Conservation (phyloP, 2,113 vertebrate species). For the Embiotoca jacksoni region DNA sequence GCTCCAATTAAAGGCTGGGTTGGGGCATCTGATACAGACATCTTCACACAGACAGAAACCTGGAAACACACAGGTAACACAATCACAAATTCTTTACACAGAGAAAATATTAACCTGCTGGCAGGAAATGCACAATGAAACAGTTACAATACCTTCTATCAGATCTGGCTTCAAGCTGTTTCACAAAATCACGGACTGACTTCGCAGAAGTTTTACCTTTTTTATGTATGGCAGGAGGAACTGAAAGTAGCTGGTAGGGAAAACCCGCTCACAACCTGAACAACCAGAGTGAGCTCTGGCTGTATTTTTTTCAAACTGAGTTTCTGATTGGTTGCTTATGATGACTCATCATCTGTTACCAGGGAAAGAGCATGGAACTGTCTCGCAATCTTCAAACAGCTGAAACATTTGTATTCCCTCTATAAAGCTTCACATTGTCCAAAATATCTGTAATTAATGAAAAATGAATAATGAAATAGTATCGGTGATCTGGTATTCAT, state of each 20-base stretch:
- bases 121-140: not conserved
- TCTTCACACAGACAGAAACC: conserved; percentile 33
- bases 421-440: too few relatives aligned
- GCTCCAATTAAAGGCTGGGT: conserved; percentile 42
- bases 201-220: not conserved
- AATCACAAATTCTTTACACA: not conserved
- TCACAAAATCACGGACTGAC: not conserved
- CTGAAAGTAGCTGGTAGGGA: conserved; percentile 26
- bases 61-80: conserved; percentile 29
- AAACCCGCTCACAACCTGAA: not conserved
- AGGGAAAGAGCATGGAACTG: not conserved
- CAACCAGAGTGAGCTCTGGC: not conserved
- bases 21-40: conserved; percentile 46
- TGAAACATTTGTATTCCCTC: too few relatives aligned
- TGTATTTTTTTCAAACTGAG: not conserved
- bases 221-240: conserved; percentile 29
- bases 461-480: too few relatives aligned
- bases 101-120: not conserved
- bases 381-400: not conserved
- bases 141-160: conserved; percentile 39
- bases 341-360: conserved; percentile 55
- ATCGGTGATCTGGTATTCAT: too few relatives aligned
- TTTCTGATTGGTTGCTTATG: conserved; percentile 57
- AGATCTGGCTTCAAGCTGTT: not conserved
- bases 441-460: too few relatives aligned